Evolutionary conservation across 2,797 vertebrate species (phyloP).

Genomic region (Caiman crocodilus): DNA sequence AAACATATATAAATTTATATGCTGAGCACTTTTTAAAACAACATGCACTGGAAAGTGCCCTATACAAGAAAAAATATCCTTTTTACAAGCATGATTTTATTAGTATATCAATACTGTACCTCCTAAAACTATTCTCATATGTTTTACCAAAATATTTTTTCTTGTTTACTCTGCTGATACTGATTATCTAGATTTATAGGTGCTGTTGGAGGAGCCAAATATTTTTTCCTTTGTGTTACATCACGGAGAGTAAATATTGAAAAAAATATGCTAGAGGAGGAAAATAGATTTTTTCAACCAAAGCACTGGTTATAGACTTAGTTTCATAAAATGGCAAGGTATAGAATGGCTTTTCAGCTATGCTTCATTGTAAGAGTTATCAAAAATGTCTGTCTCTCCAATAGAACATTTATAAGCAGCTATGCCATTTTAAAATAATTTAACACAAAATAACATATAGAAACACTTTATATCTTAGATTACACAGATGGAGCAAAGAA

Average conservation of each 20-base stretch:
- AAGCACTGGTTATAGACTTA: slow-evolving; percentile 65
- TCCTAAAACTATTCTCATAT: slow-evolving; percentile 62
- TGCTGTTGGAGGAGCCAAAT: slow-evolving; percentile 70
- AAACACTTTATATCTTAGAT: slow-evolving; percentile 43
- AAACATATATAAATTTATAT: slow-evolving; percentile 17
- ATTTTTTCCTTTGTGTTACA: slow-evolving; percentile 67
- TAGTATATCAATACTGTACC: slow-evolving; percentile 56
- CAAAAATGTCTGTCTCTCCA: slow-evolving; percentile 57
- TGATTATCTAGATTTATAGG: slow-evolving; percentile 82
- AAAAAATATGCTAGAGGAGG: slow-evolving; percentile 48
- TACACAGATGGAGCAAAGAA: slow-evolving; percentile 37
- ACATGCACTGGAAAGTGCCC: slow-evolving; percentile 50
- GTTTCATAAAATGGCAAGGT: slow-evolving; percentile 74
- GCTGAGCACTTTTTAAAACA: slow-evolving; percentile 9
- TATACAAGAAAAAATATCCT: slow-evolving; percentile 47
- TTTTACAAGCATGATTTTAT: slow-evolving; percentile 71
- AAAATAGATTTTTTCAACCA: slow-evolving; percentile 77
- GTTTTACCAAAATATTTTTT: slow-evolving; percentile 75
- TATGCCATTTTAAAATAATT: slow-evolving; percentile 65
- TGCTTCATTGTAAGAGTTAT: slow-evolving; percentile 63
- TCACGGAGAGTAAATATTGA: slow-evolving; percentile 49
- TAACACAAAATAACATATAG: slow-evolving; percentile 29
- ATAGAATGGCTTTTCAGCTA: slow-evolving; percentile 66
- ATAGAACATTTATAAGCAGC: slow-evolving; percentile 55
- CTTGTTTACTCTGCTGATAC: slow-evolving; percentile 76